phyloP scores from a whole-genome alignment of 1,140 invertebrate species.

The Cydia splendana region DNA sequence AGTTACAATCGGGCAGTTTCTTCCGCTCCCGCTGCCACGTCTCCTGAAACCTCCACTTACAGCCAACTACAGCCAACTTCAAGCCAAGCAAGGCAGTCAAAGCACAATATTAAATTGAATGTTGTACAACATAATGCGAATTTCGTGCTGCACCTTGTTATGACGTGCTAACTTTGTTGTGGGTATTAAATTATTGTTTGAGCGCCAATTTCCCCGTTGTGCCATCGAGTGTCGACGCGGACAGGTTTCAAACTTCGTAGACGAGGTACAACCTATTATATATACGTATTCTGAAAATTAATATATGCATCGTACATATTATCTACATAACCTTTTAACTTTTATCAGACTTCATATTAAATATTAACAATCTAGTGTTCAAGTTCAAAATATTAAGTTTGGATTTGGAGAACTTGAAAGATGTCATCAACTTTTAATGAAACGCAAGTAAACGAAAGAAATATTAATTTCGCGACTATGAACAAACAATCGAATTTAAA shows the following conservation, averaged over 20 bases:
- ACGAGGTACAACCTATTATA: slow-evolving; percentile 15
- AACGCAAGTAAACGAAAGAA: not conserved
- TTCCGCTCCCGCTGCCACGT: no score
- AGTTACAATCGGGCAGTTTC: no score
- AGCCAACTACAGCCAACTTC: not conserved
- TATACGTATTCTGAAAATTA: slow-evolving; percentile 6
- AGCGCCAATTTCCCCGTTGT: slow-evolving; percentile 26
- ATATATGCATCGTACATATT: no score
- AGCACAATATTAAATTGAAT: slow-evolving; percentile 17
- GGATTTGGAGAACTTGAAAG: not conserved
- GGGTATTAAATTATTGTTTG: slow-evolving; percentile 7
- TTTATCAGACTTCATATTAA: no score
- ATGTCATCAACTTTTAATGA: not conserved
- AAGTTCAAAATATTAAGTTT: not conserved
- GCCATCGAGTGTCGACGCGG: slow-evolving; percentile 20
- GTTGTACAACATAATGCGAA: slow-evolving; percentile 8
- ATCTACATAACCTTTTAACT: no score
- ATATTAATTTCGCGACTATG: not conserved
- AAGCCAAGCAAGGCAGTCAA: not conserved
- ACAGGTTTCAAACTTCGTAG: slow-evolving; percentile 28
- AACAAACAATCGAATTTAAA: no score
- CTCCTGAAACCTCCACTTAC: no score
- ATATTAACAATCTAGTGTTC: no score
- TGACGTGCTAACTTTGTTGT: slow-evolving; percentile 32
- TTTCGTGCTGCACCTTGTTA: slow-evolving; percentile 3